Percentiles rank a stretch among this genome's conserved stretches.
These are phyloP conservation scores for Abscondita cerata DNA, from an alignment of 2,888 invertebrate genomes.

Conservation along the genomic window DNA sequence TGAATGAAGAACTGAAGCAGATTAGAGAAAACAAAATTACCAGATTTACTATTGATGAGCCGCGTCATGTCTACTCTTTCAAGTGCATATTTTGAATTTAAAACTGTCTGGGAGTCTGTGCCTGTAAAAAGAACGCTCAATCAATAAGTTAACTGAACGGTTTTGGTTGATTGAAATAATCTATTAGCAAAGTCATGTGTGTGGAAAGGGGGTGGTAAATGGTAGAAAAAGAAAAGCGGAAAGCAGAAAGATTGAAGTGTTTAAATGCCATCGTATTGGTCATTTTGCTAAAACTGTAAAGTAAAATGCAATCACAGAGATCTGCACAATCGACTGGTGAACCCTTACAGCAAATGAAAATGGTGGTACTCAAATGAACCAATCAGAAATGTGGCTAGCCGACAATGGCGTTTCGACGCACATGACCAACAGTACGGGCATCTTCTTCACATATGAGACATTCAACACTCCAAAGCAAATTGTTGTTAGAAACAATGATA, in stretches of 20 bases:
- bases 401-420: no score
- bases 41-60: background rate
- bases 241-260: background rate
- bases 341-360: background rate
- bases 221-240: background rate
- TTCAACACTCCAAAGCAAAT: no score
- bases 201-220: no score
- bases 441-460: background rate
- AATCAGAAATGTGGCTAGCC: no score
- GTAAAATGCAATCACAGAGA: no score
- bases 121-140: conserved; percentile 11
- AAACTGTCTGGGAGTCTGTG: conserved; percentile 25
- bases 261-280: no score
- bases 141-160: conserved; percentile 11
- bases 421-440: background rate
- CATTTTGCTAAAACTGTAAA: no score
- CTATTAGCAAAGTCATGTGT: no score
- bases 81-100: conserved; percentile 25
- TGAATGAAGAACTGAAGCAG: conserved; percentile 6
- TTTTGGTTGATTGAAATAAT: conserved; percentile 6
- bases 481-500: no score
- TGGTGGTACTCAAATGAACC: no score
- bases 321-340: background rate
- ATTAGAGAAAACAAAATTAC: conserved; percentile 1
- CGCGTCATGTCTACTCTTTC: conserved; percentile 19